Conservation (phyloP, 2,888 invertebrate genomes). For the Hypomecis atomaria region DNA sequence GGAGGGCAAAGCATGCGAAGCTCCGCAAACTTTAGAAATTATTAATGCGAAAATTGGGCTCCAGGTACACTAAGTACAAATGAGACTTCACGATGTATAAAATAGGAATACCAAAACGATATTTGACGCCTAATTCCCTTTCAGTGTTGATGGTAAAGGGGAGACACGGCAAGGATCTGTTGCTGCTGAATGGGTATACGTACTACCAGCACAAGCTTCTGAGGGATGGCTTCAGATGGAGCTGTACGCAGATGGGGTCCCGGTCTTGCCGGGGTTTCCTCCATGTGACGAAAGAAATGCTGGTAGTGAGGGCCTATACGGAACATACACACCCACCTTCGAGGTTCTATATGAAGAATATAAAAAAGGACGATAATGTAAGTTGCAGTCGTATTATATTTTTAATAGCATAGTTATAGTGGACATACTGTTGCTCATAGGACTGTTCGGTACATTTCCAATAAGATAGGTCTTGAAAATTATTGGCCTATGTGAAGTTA, state of each 20-base stretch:
- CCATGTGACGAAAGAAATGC: constrained; percentile 72
- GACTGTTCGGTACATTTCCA: too few species aligned
- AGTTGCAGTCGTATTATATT: constrained; percentile 26
- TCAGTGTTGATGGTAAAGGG: constrained; percentile 74
- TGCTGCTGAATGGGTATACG: constrained; percentile 77
- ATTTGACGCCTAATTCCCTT: constrained; percentile 31
- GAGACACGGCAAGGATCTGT: constrained; percentile 71
- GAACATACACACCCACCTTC: constrained; percentile 77
- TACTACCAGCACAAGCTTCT: constrained; percentile 77
- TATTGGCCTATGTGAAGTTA: too few species aligned
- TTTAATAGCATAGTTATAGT: too few species aligned
- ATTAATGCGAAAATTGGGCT: background rate
- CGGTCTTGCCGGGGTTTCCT: constrained; percentile 77
- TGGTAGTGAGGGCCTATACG: constrained; percentile 72
- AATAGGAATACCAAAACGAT: constrained; percentile 17
- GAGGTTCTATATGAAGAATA: constrained; percentile 64
- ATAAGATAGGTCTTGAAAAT: too few species aligned
- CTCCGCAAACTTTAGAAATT: too few species aligned
- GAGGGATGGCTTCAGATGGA: constrained; percentile 77
- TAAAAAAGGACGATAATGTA: constrained; percentile 50
- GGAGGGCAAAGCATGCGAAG: too few species aligned
- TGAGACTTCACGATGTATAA: background rate
- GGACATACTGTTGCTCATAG: too few species aligned
- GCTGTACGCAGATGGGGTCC: constrained; percentile 80
- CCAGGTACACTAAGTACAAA: constrained; percentile 2